Evolutionary conservation across 1,140 invertebrate genomes (phyloP).

Genomic region (Carcinoscorpius rotundicauda): DNA sequence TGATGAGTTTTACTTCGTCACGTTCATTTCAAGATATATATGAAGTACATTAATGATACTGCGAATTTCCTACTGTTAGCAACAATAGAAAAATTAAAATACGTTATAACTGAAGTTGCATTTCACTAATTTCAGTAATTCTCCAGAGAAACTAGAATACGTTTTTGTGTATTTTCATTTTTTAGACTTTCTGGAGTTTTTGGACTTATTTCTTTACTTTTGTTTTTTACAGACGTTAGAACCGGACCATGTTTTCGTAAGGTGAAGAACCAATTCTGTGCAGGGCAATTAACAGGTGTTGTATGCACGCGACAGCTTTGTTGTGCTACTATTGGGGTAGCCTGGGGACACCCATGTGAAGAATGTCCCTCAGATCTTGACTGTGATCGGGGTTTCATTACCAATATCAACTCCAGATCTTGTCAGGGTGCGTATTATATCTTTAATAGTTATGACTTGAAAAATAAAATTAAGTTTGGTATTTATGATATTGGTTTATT

Average conservation of each 20-base stretch:
- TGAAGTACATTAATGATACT: too few relatives aligned
- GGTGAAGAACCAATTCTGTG: constrained; percentile 63
- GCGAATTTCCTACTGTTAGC: too few relatives aligned
- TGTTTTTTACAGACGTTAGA: constrained; percentile 49
- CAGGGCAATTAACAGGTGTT: constrained; percentile 68
- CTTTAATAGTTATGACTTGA: too few relatives aligned
- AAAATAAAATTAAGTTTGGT: too few relatives aligned
- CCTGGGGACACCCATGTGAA: constrained; percentile 85
- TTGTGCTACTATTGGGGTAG: constrained; percentile 78
- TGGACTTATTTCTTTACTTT: constrained; percentile 17
- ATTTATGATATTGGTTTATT: too few relatives aligned
- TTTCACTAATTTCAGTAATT: too few relatives aligned
- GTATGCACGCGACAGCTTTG: constrained; percentile 80
- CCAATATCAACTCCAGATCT: constrained; percentile 61
- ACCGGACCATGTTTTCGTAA: constrained; percentile 77
- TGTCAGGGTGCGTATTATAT: constrained; percentile 36
- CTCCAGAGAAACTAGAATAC: too few relatives aligned
- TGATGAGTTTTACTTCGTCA: too few relatives aligned
- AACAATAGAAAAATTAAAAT: too few relatives aligned
- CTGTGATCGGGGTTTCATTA: constrained; percentile 67
- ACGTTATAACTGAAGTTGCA: too few relatives aligned
- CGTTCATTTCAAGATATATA: too few relatives aligned
- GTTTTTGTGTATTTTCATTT: too few relatives aligned
- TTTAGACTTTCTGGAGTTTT: neutral
- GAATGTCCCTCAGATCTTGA: constrained; percentile 57